phyloP scores from a whole-genome alignment of 1,140 invertebrate species.

The Drosophila repleta region DNA sequence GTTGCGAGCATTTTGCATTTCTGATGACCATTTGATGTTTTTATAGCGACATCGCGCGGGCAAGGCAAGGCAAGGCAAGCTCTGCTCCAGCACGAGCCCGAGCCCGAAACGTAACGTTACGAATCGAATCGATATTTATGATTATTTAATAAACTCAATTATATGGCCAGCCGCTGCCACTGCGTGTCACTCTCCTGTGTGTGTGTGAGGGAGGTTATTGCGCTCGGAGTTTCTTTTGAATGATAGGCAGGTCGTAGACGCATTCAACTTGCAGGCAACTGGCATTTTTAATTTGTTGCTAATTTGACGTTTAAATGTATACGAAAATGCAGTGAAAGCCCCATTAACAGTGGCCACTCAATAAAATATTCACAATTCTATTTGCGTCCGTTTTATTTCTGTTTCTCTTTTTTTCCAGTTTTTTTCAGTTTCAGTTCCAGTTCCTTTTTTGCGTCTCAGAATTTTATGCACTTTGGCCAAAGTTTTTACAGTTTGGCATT shows the following conservation, averaged over 20 bases:
- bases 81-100: not conserved
- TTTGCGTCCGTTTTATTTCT: not conserved
- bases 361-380: conserved; percentile 14
- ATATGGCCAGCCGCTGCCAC: conserved; percentile 38
- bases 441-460: conserved; percentile 38
- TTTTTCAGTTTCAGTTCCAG: not conserved
- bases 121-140: conserved; percentile 76
- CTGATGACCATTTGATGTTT: conserved; percentile 50
- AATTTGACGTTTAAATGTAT: conserved; percentile 71
- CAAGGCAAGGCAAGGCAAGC: not conserved
- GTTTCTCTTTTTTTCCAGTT: conserved; percentile 1
- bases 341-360: conserved; percentile 35
- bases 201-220: conserved; percentile 53
- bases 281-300: conserved; percentile 74
- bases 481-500: conserved; percentile 35
- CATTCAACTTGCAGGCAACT: conserved; percentile 50
- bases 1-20: conserved; percentile 62
- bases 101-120: not conserved
- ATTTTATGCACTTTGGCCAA: conserved; percentile 38
- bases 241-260: conserved; percentile 10
- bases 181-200: conserved; percentile 23
- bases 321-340: conserved; percentile 39
- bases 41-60: conserved; percentile 23
- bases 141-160: conserved; percentile 82
- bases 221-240: conserved; percentile 41